Evolutionary conservation across 2,113 vertebrate genomes (phyloP).

Genomic region (Engystomops pustulosus): DNA sequence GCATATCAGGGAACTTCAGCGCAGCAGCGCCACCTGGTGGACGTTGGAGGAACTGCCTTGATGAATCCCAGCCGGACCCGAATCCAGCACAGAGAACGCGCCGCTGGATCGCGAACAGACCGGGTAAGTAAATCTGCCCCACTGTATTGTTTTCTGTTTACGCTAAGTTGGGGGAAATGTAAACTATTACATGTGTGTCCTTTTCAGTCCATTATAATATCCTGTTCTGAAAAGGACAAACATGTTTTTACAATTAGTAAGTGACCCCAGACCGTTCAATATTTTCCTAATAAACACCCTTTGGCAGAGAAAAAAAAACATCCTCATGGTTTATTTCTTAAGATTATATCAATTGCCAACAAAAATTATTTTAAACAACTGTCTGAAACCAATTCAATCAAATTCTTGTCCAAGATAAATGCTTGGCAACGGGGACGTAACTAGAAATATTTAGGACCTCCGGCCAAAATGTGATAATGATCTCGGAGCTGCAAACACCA

Average conservation of each 20-base stretch:
- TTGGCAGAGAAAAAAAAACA: neutral
- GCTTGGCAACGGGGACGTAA: slow-evolving; percentile 1
- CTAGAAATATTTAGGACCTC: neutral
- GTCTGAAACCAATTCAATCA: neutral
- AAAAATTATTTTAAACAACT: slow-evolving; percentile 16
- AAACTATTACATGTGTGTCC: neutral
- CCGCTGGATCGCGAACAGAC: no score
- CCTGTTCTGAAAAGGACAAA: neutral
- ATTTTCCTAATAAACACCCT: neutral
- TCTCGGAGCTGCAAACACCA: neutral
- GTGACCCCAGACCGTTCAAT: neutral
- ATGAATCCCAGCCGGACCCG: no score
- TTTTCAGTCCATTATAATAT: neutral
- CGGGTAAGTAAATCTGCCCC: no score
- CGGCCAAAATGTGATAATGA: neutral
- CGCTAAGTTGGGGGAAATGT: neutral
- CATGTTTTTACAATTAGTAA: slow-evolving; percentile 1
- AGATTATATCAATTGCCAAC: slow-evolving; percentile 7
- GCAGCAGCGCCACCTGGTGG: no score
- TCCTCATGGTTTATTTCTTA: slow-evolving; percentile 24
- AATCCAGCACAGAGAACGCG: no score
- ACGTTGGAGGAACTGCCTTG: no score
- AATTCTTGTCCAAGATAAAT: slow-evolving; percentile 13
- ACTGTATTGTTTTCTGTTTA: neutral
- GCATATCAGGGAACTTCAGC: no score